Evolutionary conservation across 2,797 vertebrate genomes (phyloP).

Genomic region (Echeneis naucrates): DNA sequence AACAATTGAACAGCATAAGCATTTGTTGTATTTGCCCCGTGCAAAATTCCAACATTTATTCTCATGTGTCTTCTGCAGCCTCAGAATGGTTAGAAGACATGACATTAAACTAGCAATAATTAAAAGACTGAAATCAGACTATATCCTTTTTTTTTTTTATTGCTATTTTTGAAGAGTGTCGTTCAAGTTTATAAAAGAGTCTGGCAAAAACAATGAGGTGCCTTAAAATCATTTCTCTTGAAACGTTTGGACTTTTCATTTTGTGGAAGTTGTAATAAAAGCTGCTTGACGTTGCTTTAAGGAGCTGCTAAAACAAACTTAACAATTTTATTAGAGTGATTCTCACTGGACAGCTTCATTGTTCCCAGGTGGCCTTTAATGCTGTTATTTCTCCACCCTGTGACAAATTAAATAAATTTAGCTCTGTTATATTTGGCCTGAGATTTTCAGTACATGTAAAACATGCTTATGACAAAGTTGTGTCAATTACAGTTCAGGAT

Average conservation of each 20-base stretch:
- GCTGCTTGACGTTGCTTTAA: not conserved
- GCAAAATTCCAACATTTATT: no score
- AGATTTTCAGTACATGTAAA: not conserved
- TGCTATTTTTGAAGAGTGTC: no score
- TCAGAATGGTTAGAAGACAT: not conserved
- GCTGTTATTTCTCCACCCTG: slow-evolving; percentile 1
- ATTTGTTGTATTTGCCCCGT: no score
- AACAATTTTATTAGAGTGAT: slow-evolving; percentile 14
- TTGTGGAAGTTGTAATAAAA: slow-evolving; percentile 21
- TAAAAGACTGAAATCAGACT: no score
- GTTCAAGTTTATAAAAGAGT: no score
- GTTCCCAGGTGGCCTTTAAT: slow-evolving; percentile 1
- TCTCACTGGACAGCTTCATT: slow-evolving; percentile 9
- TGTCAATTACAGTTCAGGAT: slow-evolving; percentile 14
- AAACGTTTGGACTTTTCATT: slow-evolving; percentile 3
- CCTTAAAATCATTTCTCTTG: slow-evolving; percentile 3
- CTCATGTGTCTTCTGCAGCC: not conserved
- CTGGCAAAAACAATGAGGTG: not conserved
- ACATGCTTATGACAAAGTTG: slow-evolving; percentile 23
- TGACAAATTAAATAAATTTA: not conserved
- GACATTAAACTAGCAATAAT: not conserved
- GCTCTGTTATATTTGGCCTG: slow-evolving; percentile 8
- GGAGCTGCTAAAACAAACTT: slow-evolving; percentile 7
- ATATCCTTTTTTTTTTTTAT: no score
- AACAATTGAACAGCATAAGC: no score